Evolutionary conservation across 1,140 invertebrate genomes (phyloP), one percentile per base, ranked within the genome.

Genomic region (Brachionus asplanchnoidis): DNA sequence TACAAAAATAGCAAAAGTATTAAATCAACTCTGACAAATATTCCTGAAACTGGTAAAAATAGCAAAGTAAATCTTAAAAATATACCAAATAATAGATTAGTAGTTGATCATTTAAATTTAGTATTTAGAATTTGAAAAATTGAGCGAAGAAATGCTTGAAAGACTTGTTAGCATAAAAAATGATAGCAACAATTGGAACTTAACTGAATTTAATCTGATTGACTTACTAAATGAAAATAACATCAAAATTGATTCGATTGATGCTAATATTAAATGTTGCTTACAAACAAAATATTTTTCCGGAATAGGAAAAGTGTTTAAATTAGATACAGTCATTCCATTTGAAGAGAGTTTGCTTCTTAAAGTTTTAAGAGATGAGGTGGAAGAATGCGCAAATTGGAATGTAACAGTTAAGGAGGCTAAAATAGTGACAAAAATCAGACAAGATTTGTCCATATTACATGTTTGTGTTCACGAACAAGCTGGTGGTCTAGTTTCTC

Each of bases 271-370:
- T 11, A 73, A 73, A 20, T 40, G 68, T 42, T 73, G 17, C 17
- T 42, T 73, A 8, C 11, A 42, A 7, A 73, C 68, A 73, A 73
- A 73, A 73, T 9, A 42, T 11, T 65, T 60, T 53, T 46, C 46
- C 6, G 32, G 23, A 20, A 56, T 80, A 32, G 77, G 77, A 28
- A 80, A 80, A 53, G 50, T 80, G 7, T 80, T 80, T 40, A 80
- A 56, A 56, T 56, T 80, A 40, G 56, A 65, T 11, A 60, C 77
- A 60, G 17, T 60, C 3, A 32, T 80, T n/a, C 50, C 77, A 65
- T 65, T 60, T 20, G 20, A 28, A 4, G 77, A 28, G 8, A 50
- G 32, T 32, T 20, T 80, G 6, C 17, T 80, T 53, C n/a, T 80
- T 17, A 80, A 65, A 65, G 77, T 80, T 12, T 20, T 80, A 56